These are phyloP conservation scores for Chironomus tentans DNA, from an alignment of 2,888 invertebrate genomes.

Conservation along the genomic window DNA sequence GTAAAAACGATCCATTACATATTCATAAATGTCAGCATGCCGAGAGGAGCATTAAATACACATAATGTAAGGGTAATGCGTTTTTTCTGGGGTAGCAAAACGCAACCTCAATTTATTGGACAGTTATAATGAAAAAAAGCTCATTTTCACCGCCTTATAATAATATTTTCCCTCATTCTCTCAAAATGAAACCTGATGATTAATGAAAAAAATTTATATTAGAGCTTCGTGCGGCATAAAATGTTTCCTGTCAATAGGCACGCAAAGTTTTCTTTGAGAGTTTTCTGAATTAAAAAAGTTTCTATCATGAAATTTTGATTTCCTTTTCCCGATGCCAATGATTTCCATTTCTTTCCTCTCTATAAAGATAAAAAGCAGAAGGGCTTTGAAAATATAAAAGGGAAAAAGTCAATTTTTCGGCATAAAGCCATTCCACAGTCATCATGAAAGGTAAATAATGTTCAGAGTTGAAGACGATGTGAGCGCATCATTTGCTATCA, in stretches of 20 bases:
- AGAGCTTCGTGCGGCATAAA: neutral
- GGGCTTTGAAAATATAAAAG: no score
- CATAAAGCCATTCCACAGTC: no score
- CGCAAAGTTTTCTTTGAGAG: neutral
- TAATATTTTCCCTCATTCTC: neutral
- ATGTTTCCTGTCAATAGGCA: neutral
- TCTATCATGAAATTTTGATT: no score
- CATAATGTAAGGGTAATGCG: neutral
- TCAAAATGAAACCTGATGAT: neutral
- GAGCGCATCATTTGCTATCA: no score
- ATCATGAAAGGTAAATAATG: no score
- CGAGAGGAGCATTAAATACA: neutral
- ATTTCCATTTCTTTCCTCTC: no score
- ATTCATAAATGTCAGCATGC: neutral
- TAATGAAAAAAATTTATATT: constrained; percentile 5
- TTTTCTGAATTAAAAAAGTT: neutral
- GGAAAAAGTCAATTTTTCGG: no score
- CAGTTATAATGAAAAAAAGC: neutral
- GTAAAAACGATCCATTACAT: neutral
- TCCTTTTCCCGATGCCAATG: no score
- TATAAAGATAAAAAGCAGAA: no score
- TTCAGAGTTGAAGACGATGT: no score
- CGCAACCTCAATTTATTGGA: neutral
- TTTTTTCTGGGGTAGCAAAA: neutral
- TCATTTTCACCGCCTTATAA: neutral